These are phyloP conservation scores for Engraulis encrasicolus DNA, from an alignment of 2,113 vertebrate species.

Conservation along the genomic window DNA sequence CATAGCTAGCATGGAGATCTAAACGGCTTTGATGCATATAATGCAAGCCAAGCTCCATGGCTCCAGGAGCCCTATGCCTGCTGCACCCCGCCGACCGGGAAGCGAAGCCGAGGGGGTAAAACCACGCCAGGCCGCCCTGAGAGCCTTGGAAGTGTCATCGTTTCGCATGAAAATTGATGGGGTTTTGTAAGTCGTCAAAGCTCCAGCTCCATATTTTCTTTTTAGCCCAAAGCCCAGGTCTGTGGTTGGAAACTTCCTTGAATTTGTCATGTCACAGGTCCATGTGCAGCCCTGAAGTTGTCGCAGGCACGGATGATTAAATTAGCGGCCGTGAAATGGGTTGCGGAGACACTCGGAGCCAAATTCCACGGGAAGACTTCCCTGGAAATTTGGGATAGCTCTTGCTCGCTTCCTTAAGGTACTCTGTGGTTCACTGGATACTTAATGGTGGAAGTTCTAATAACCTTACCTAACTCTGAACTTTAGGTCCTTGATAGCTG, in stretches of 20 bases:
- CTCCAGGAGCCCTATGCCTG: neutral
- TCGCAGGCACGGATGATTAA: neutral
- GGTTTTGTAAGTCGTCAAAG: neutral
- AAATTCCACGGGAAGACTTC: constrained; percentile 7
- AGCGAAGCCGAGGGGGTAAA: neutral
- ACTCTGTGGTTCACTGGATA: neutral
- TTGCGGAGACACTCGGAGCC: neutral
- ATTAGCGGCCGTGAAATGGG: constrained; percentile 6
- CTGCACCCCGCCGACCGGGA: neutral
- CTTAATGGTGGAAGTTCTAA: neutral
- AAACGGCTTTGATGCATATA: neutral
- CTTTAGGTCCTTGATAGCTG: neutral
- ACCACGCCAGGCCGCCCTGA: neutral
- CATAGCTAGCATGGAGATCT: neutral
- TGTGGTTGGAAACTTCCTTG: neutral
- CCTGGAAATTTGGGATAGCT: constrained; percentile 12
- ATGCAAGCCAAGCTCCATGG: neutral
- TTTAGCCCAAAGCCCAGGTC: neutral
- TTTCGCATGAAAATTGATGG: neutral
- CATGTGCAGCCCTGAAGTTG: neutral
- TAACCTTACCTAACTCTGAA: neutral
- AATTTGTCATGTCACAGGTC: neutral
- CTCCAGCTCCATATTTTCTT: neutral
- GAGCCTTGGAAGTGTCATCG: neutral
- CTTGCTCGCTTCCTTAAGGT: neutral